Evolutionary conservation across 2,888 invertebrate species (phyloP), one percentile per base, ranked within the genome.

Genomic region (Cephonodes hylas): DNA sequence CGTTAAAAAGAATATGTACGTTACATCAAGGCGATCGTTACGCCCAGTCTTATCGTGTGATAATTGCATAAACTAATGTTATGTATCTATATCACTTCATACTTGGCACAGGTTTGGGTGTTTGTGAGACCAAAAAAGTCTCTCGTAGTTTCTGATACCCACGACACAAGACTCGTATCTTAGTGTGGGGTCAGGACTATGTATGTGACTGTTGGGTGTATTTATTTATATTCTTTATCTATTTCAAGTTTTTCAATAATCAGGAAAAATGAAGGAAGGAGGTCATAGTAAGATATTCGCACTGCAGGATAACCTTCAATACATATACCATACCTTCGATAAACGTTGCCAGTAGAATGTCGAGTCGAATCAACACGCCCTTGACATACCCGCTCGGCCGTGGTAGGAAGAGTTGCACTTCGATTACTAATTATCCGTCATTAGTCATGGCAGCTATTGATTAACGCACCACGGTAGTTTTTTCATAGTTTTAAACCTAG

Each of bases 321-420:
- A n/a, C 38, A 38, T 38, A n/a, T n/a, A 38, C 38, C 8, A 34
- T 44, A 44, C 10, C 44, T 44, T 20, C 1, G 44, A 20, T 8
- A 31, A 13, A n/a, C 23, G 23, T 23, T 42, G 3, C 22, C n/a
- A 25, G 15, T 10, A 10, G 38, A 60, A 46, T 42, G 58, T 57
- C 18, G 22, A 6, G 10, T 15, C 46, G 57, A 58, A 61, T 27
- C 25, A 25, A 25, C 44, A 15, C 34, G 83, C 73, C 84, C 84
- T 85, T 84, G 84, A 83, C 76, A 58, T 62, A 69, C 65, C 71
- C 76, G 76, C 68, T 75, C 80, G 80, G 75, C 76, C 81, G 75
- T 78, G 79, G 74, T 75, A 77, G 81, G 79, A 82, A 84, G 79
- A 75, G 23, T 71, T 70, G 76, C 75, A 67, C 68, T 71, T 68